These are phyloP conservation scores for Acrossocheilus wenchowensis DNA, from an alignment of 2,797 vertebrate genomes.

Conservation along the genomic window DNA sequence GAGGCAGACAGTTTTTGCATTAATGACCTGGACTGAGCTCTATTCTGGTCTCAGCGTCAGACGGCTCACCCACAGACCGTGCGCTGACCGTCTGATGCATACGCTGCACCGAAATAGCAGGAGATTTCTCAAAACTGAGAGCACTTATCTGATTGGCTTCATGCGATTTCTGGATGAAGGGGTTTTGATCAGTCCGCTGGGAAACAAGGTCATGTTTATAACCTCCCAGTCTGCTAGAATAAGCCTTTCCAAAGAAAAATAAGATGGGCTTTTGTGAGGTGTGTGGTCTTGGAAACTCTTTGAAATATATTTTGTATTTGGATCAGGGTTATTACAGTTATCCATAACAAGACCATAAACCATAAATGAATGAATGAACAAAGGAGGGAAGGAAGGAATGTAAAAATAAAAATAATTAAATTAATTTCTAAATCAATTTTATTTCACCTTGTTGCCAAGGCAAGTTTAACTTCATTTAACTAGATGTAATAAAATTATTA, in stretches of 20 bases:
- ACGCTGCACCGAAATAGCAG: neutral
- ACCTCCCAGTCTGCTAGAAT: neutral
- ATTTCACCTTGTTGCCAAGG: neutral
- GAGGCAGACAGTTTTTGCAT: slow-evolving; percentile 22
- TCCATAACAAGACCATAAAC: neutral
- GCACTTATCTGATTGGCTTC: neutral
- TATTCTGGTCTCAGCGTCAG: slow-evolving; percentile 18
- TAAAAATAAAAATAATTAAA: too few relatives aligned
- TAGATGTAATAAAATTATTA: neutral
- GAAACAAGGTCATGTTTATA: neutral
- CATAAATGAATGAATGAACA: too few relatives aligned
- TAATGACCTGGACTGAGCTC: slow-evolving; percentile 25
- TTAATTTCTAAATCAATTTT: too few relatives aligned
- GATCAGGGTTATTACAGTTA: neutral
- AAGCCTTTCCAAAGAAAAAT: neutral
- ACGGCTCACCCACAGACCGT: neutral
- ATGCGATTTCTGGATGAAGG: neutral
- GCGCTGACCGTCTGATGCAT: slow-evolving; percentile 2
- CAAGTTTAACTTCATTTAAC: neutral
- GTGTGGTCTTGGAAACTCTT: neutral
- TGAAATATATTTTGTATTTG: neutral
- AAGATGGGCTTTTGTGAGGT: neutral
- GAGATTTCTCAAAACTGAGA: neutral
- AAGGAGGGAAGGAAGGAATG: too few relatives aligned
- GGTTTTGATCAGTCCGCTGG: neutral